Base-by-base conservation (phyloP, 2,888 invertebrate species). In the Physocephala rufipes region DNA sequence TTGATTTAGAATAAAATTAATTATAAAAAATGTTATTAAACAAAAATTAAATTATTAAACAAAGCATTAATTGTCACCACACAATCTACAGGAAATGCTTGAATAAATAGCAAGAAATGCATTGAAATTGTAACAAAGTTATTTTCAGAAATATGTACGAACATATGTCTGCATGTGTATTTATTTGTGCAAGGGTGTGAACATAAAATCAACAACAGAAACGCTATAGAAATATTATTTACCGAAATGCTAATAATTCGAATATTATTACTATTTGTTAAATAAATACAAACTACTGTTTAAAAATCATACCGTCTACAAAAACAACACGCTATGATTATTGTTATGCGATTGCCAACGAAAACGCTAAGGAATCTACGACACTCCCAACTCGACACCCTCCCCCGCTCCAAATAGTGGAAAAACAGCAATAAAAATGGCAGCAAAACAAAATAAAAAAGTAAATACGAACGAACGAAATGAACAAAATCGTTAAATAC, bases 401-500 rank as follows among this genome's bases (percentile, higher is more conserved):
- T n/a, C 15, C 21, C 7, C 21, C 16, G 63, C 36, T 9, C 36
- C 36, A 9, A 36, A 36, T 36, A 9, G 5, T 7, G 5, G 9
- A 36, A 69, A 78, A 79, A 78, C 67, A 70, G 49, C 55, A 36
- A 47, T 51, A 67, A 70, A 61, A 49, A 43, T 49, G 53, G 58
- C 43, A 76, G 73, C 51, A 77, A 71, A 36, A 36, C 36, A 9
- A 36, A 36, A 36, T 36, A 36, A 36, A 7, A 36, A 7, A 36
- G 9, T 4, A 36, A 9, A 36, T 4, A 36, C 36, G 36, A 74
- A 75, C 76, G 74, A 76, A n/a, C n/a, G n/a, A n/a, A n/a, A n/a
- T n/a, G n/a, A n/a, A n/a, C n/a, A 79, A 75, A 70, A 68, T 78
- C 77, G 77, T 80, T 82, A 83, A 82, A 82, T 84, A 81, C 84